A percentile compares a stretch with the other conserved stretches of the same genome.
Conservation (phyloP, 2,797 vertebrate genomes). For the Trachops cirrhosus region DNA sequence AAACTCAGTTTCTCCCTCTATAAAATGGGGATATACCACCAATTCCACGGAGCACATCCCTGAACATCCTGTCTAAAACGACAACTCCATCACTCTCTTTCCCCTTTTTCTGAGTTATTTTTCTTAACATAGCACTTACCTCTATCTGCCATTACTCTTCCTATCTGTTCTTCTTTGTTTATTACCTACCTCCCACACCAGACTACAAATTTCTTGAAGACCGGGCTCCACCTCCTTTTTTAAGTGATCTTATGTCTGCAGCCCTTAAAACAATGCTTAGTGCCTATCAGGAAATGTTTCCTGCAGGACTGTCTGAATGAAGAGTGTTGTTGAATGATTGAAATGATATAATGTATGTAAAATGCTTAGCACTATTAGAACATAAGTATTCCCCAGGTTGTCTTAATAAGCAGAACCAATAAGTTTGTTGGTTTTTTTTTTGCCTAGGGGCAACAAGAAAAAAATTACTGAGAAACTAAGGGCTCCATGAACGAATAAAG, state of each 20-base stretch:
- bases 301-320: background rate
- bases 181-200: background rate
- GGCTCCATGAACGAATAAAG: background rate
- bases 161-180: background rate
- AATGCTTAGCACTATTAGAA: background rate
- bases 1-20: background rate
- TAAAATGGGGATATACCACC: background rate
- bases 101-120: background rate
- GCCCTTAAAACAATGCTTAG: background rate
- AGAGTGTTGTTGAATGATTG: background rate
- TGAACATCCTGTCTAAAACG: background rate
- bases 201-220: background rate
- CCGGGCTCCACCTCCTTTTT: background rate
- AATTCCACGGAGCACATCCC: background rate
- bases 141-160: background rate
- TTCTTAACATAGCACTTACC: background rate
- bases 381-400: background rate
- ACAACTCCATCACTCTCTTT: background rate
- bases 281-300: background rate
- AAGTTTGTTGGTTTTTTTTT: background rate
- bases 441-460: background rate
- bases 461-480: background rate
- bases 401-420: conserved; percentile 28
- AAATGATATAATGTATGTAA: background rate
- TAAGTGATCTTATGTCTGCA: background rate